A percentile compares a stretch with the other conserved stretches of the same genome.
Evolutionary conservation across 1,140 invertebrate genomes (phyloP).

Genomic region (Drosophila ambigua): DNA sequence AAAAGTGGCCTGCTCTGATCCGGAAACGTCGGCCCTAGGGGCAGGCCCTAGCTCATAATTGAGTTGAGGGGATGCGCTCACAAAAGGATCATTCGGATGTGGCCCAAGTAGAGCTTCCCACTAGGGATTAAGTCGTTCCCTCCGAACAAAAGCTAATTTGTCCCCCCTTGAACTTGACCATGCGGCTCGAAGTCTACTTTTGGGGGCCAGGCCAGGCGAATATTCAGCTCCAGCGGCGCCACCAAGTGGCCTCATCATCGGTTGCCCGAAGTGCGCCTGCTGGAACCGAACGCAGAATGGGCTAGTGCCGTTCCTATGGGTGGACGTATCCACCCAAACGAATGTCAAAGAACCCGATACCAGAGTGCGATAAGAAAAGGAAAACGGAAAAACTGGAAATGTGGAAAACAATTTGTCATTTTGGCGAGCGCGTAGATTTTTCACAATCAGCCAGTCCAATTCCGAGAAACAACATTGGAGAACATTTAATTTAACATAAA

Average conservation of each 20-base stretch:
- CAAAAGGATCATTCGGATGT: too few relatives aligned
- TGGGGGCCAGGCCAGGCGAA: not conserved
- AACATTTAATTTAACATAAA: slow-evolving; percentile 43
- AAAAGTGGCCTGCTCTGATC: slow-evolving; percentile 24
- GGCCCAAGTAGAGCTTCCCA: too few relatives aligned
- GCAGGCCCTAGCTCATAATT: too few relatives aligned
- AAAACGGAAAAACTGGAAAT: slow-evolving; percentile 21
- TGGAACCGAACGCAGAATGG: not conserved
- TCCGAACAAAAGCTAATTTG: not conserved
- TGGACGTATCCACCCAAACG: not conserved
- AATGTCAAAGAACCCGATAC: slow-evolving; percentile 3
- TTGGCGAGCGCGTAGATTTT: slow-evolving; percentile 32
- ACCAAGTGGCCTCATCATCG: too few relatives aligned
- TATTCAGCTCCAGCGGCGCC: too few relatives aligned
- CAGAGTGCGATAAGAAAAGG: slow-evolving; percentile 7
- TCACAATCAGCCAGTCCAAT: slow-evolving; percentile 19
- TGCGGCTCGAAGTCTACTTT: slow-evolving; percentile 2
- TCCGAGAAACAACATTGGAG: slow-evolving; percentile 34
- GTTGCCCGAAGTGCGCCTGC: not conserved
- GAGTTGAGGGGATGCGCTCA: too few relatives aligned
- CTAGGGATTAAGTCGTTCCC: not conserved
- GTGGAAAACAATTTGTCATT: slow-evolving; percentile 55
- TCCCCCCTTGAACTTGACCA: not conserved
- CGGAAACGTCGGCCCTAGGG: slow-evolving; percentile 2
- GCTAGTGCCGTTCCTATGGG: slow-evolving; percentile 9